A percentile compares a stretch with the other conserved stretches of the same genome.
These are phyloP conservation scores for Theonella swinhoei DNA, from an alignment of 37 sponge, comb jelly and placozoan species.

Conservation along the genomic window DNA sequence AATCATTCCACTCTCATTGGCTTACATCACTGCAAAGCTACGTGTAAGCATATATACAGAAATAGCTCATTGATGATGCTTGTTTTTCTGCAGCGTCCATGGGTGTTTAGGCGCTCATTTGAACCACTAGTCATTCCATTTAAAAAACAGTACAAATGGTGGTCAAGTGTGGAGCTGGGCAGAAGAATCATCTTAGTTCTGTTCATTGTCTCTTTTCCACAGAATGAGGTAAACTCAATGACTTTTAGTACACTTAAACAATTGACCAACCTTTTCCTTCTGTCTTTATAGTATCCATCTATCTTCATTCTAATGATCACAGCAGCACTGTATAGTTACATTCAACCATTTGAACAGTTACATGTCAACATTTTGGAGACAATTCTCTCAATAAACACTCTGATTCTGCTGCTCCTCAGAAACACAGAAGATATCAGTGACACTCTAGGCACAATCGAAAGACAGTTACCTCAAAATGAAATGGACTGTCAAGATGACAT, in stretches of 20 bases:
- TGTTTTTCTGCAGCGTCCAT: slow-evolving; percentile 15
- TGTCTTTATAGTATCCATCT: slow-evolving; percentile 37
- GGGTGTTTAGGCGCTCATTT: neutral
- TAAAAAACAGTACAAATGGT: slow-evolving; percentile 58
- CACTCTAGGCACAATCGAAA: neutral
- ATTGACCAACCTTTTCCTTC: neutral
- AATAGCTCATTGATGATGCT: neutral
- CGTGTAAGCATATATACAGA: neutral
- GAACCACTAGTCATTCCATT: slow-evolving; percentile 8
- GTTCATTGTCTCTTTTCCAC: slow-evolving; percentile 62
- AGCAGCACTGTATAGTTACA: neutral
- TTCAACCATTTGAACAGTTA: slow-evolving; percentile 40
- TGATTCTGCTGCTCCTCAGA: slow-evolving; percentile 26
- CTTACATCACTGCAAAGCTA: slow-evolving; percentile 13
- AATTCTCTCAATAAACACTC: slow-evolving; percentile 18
- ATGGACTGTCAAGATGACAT: neutral
- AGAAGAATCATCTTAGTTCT: slow-evolving; percentile 57
- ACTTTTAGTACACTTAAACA: too few species aligned
- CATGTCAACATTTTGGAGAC: slow-evolving; percentile 40
- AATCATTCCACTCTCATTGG: neutral
- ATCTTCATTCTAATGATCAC: slow-evolving; percentile 19
- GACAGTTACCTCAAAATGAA: neutral
- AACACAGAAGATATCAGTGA: slow-evolving; percentile 2
- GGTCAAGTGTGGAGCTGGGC: slow-evolving; percentile 58
- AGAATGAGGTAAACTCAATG: slow-evolving; percentile 54